A percentile compares a stretch with the other conserved stretches of the same genome.
Conservation (phyloP, 1,140 invertebrate genomes). For the Pachypeltis micranthus region DNA sequence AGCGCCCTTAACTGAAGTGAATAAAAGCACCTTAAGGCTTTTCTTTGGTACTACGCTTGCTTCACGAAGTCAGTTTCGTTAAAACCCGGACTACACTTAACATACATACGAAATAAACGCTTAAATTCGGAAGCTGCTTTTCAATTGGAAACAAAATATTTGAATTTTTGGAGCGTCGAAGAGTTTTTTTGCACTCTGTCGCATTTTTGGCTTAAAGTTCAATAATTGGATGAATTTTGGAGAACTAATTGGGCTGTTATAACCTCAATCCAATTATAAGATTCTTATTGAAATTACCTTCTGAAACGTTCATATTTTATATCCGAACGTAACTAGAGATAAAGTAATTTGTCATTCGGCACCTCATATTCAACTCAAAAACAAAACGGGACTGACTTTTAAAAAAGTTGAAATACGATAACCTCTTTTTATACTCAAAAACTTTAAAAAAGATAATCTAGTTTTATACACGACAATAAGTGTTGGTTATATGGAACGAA, state of each 20-base stretch:
- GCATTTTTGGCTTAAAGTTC: neutral
- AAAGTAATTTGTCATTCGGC: too few relatives aligned
- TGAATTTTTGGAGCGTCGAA: too few relatives aligned
- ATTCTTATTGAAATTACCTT: neutral
- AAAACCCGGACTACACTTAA: too few relatives aligned
- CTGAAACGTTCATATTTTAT: neutral
- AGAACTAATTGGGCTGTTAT: neutral
- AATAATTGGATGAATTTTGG: neutral
- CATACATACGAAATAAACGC: too few relatives aligned
- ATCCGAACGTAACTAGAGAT: too few relatives aligned
- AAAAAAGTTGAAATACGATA: neutral
- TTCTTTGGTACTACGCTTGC: too few relatives aligned
- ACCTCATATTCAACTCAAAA: neutral
- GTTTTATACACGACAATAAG: conserved; percentile 8
- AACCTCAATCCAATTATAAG: neutral
- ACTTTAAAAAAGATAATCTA: conserved; percentile 4
- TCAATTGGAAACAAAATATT: too few relatives aligned
- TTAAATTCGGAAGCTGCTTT: too few relatives aligned
- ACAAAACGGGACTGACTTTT: neutral
- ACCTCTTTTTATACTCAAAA: neutral
- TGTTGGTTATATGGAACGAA: neutral
- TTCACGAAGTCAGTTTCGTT: too few relatives aligned
- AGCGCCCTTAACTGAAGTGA: neutral
- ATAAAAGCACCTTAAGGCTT: neutral
- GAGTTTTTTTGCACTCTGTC: too few relatives aligned